These are phyloP conservation scores for Cephus runcator DNA, from an alignment of 2,888 invertebrate species.

Conservation along the genomic window DNA sequence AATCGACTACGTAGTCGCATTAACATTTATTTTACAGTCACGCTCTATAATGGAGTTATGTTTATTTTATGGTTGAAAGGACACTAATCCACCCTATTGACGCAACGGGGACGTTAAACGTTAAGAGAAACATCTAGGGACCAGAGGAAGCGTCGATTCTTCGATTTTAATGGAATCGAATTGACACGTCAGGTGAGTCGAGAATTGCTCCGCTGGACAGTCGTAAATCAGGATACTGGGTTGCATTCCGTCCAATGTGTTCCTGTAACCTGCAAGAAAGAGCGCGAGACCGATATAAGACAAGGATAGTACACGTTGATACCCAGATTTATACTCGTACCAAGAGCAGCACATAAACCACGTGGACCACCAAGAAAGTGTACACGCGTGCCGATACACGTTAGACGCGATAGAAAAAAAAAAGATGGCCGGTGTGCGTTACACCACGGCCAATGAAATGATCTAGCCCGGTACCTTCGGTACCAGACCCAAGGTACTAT, in stretches of 20 bases:
- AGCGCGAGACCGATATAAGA: neutral
- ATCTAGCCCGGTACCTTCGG: neutral
- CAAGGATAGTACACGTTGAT: neutral
- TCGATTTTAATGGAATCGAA: neutral
- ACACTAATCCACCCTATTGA: conserved; percentile 5
- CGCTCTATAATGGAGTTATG: conserved; percentile 31
- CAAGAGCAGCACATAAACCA: neutral
- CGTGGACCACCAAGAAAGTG: neutral
- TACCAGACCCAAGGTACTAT: too few species aligned
- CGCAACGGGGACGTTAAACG: neutral
- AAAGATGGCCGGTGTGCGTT: neutral
- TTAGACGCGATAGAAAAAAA: neutral
- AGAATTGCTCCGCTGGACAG: neutral
- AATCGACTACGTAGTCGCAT: neutral
- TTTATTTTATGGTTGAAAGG: conserved; percentile 26
- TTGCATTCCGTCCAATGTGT: neutral
- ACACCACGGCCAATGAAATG: neutral
- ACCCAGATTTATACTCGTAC: neutral
- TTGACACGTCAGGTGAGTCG: neutral
- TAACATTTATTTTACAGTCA: conserved; percentile 28
- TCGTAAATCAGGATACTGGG: neutral
- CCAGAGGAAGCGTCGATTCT: neutral
- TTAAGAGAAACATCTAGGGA: conserved; percentile 4
- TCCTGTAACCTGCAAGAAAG: neutral
- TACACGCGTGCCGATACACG: neutral